Conservation (phyloP, 2,888 invertebrate genomes). For the Osedax frankpressi region DNA sequence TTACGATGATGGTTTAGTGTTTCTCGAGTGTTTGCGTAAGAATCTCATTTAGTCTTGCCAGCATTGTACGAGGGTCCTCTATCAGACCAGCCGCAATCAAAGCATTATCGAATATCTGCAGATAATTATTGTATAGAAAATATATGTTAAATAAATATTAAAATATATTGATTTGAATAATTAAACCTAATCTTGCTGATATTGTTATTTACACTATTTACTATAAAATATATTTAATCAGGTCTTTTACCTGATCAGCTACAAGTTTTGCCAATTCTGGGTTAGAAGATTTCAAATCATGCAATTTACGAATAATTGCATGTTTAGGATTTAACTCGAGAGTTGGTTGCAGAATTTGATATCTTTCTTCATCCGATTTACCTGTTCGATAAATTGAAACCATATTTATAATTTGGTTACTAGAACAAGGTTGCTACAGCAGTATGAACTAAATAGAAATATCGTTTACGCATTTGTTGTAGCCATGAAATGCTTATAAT, state of each 20-base stretch:
- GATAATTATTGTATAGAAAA: no score
- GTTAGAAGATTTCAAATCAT: conserved; percentile 61
- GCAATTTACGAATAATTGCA: conserved; percentile 71
- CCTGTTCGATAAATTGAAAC: no score
- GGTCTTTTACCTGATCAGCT: conserved; percentile 67
- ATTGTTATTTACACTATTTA: no score
- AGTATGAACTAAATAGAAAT: no score
- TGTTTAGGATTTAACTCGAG: conserved; percentile 76
- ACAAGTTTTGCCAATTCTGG: conserved; percentile 69
- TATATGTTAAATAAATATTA: no score
- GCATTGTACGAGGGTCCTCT: conserved; percentile 72
- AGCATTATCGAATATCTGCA: conserved; percentile 72
- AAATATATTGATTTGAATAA: no score
- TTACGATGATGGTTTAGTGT: conserved; percentile 26
- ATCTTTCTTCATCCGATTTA: conserved; percentile 59
- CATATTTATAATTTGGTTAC: no score
- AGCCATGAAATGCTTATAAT: no score
- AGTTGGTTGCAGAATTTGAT: conserved; percentile 72
- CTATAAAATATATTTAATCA: no score
- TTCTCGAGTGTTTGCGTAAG: conserved; percentile 50
- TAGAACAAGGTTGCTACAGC: no score
- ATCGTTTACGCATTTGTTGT: no score
- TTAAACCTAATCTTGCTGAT: no score
- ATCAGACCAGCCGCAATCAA: conserved; percentile 88
- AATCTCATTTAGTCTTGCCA: conserved; percentile 74